Evolutionary conservation across 2,888 invertebrate species (phyloP).

Genomic region (Lordiphosa fenestrarum): DNA sequence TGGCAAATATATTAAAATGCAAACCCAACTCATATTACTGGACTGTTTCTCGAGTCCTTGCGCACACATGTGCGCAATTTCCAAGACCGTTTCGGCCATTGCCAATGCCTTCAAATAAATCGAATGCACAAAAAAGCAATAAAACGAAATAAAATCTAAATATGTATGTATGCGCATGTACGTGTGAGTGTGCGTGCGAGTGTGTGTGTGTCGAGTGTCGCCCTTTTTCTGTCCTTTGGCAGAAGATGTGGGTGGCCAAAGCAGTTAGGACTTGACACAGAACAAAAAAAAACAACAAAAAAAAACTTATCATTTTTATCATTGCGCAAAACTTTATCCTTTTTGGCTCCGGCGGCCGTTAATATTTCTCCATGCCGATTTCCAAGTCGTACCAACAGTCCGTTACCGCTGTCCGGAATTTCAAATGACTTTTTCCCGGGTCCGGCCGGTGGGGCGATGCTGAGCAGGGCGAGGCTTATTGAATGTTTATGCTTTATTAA

Average conservation of each 20-base stretch:
- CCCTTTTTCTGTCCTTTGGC: conserved; percentile 52
- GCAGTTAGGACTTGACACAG: conserved; percentile 13
- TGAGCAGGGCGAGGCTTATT: conserved; percentile 76
- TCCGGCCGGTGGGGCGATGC: conserved; percentile 20
- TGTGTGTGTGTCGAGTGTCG: conserved; percentile 42
- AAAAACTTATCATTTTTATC: conserved; percentile 72
- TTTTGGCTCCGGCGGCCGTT: conserved; percentile 65
- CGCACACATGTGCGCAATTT: conserved; percentile 76
- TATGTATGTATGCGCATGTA: conserved; percentile 38
- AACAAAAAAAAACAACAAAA: conserved; percentile 49
- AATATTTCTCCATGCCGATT: conserved; percentile 65
- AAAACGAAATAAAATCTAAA: conserved; percentile 76
- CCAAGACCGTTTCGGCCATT: conserved; percentile 72
- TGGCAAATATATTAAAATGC: conserved; percentile 72
- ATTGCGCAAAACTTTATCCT: conserved; percentile 75
- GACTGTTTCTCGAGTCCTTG: conserved; percentile 52
- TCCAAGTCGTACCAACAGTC: conserved; percentile 38
- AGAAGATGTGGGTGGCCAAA: conserved; percentile 14
- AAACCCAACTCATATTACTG: conserved; percentile 74
- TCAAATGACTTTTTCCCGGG: conserved; percentile 66
- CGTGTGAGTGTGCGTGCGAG: conserved; percentile 11
- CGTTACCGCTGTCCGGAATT: conserved; percentile 61
- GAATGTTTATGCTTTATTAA: conserved; percentile 81
- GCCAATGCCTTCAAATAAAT: conserved; percentile 70
- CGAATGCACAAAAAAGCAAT: conserved; percentile 76